Conservation (phyloP, 2,888 invertebrate genomes). For the Rhyacophila evoluta region DNA sequence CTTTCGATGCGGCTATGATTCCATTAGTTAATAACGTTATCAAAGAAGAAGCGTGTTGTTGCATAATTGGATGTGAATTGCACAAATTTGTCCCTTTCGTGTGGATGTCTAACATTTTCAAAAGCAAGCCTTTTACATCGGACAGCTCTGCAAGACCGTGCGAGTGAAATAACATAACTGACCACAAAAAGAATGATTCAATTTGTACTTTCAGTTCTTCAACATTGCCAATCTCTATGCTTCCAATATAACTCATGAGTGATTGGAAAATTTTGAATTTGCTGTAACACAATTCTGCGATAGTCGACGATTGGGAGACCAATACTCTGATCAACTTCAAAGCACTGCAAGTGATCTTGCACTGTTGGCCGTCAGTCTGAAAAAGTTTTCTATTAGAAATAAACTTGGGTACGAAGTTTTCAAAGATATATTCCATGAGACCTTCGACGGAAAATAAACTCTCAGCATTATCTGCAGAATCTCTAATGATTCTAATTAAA, state of each 20-base stretch:
- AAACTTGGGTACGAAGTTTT: constrained; percentile 70
- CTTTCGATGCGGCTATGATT: constrained; percentile 9
- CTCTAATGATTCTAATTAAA: constrained; percentile 81
- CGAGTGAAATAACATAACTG: constrained; percentile 69
- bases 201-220: constrained; percentile 73
- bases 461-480: constrained; percentile 77
- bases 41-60: constrained; percentile 72
- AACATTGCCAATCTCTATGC: constrained; percentile 66
- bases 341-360: constrained; percentile 77
- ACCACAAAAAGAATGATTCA: constrained; percentile 73
- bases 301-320: constrained; percentile 71
- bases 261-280: constrained; percentile 70
- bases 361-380: constrained; percentile 45
- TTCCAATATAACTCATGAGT: constrained; percentile 70
- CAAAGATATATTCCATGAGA: constrained; percentile 73
- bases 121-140: constrained; percentile 69
- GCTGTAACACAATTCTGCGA: constrained; percentile 68
- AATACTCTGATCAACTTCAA: constrained; percentile 81
- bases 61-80: constrained; percentile 65
- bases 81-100: constrained; percentile 69
- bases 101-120: constrained; percentile 72
- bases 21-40: constrained; percentile 64
- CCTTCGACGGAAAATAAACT: constrained; percentile 74
- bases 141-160: constrained; percentile 65
- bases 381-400: constrained; percentile 23